Evolutionary conservation across 2,888 invertebrate genomes (phyloP), one percentile per base, ranked within the genome.

Genomic region (Drosophila atripex): DNA sequence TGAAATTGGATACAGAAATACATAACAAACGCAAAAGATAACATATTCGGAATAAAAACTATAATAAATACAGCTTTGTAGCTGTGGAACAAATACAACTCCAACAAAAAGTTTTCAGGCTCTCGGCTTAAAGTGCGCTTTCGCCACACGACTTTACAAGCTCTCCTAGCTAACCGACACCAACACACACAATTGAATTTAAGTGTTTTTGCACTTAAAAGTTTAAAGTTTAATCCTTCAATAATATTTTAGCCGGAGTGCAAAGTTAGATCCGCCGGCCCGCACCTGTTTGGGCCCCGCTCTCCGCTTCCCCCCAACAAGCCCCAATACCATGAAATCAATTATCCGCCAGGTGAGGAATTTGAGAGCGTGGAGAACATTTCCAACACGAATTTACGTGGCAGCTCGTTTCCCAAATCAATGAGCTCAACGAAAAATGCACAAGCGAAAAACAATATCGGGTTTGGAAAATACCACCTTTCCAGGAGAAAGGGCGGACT

Each of bases 201-300:
- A 84, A 88, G 78, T 88, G 88, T 75, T 84, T 88, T 80, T 84
- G 86, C 84, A 84, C 84, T 84, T 84, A 88, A 84, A 88, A 84
- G 88, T 86, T 88, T 69, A 70, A 84, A 84, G 78, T 84, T 84
- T 84, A 88, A 84, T 88, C 84, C 85, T 88, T 84, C 85, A 86
- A 84, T 88, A 84, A 86, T 88, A 86, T 88, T 86, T 75, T 84
- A 66, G 73, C 64, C 61, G 50, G 70, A 82, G 86, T 83, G 86
- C 71, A 84, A 86, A 84, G 88, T 88, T 86, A 57, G 75, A 68
- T 53, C 66, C 54, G 52, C 73, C 60, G 11, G 57, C 45, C 55
- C 38, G 32, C 59, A 25, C 59, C 35, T 46, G 32, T 43, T 11
- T 16, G 43, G 41, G 56, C 59, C 52, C 28, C 25, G 12, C 56